A percentile compares a stretch with the other conserved stretches of the same genome.
phyloP scores from a whole-genome alignment of 2,888 invertebrate genomes.

The Andrena camellia region DNA sequence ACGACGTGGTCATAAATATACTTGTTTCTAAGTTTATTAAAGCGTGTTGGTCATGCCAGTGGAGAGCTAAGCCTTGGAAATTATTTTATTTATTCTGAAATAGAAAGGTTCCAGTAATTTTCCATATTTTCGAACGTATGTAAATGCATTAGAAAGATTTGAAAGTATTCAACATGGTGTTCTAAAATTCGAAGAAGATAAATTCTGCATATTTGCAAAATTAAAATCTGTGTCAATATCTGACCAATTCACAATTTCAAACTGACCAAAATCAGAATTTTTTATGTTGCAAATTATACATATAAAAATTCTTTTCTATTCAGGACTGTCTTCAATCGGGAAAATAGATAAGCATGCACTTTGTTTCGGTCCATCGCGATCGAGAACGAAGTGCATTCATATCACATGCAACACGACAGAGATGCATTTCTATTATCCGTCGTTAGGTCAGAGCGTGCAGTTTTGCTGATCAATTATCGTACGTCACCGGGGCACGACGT shows the following conservation, averaged over 20 bases:
- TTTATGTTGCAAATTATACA: no score
- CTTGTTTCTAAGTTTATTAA: neutral
- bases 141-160: neutral
- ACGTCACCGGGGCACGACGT: conserved; percentile 52
- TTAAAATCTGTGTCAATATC: no score
- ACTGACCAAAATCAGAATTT: no score
- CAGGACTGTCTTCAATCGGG: no score
- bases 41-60: no score
- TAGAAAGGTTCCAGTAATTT: neutral
- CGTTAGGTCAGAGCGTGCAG: conserved; percentile 20
- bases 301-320: no score
- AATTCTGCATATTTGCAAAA: neutral
- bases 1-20: neutral
- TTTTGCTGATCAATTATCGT: conserved; percentile 41
- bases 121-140: neutral
- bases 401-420: conserved; percentile 6
- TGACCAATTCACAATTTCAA: no score
- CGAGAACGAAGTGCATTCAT: neutral
- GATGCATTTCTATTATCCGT: conserved; percentile 15
- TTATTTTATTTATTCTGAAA: neutral
- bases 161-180: no score
- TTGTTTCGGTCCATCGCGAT: conserved; percentile 9
- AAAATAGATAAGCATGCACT: no score
- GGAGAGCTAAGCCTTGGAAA: no score
- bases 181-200: neutral